Evolutionary conservation across 1,140 invertebrate genomes (phyloP).

Genomic region (Cyclina sinensis): DNA sequence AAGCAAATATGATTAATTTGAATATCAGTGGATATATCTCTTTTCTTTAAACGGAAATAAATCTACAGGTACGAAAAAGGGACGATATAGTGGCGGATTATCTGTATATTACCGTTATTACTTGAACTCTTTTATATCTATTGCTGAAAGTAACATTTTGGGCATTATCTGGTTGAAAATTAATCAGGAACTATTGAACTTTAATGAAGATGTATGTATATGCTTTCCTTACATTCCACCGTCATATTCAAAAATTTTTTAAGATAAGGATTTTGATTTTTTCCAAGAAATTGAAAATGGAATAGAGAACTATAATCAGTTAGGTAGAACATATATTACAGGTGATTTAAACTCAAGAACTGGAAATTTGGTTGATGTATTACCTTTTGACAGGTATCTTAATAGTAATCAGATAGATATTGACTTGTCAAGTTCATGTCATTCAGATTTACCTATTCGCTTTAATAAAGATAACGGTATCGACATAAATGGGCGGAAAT

Average conservation of each 20-base stretch:
- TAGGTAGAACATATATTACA: no score
- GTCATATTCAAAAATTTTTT: background rate
- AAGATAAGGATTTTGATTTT: background rate
- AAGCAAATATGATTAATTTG: background rate
- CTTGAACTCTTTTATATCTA: background rate
- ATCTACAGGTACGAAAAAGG: background rate
- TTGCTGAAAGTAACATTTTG: background rate
- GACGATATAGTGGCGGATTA: no score
- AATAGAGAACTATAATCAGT: no score
- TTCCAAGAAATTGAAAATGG: background rate
- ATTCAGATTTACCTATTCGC: background rate
- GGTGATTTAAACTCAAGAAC: background rate
- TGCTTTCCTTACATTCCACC: background rate
- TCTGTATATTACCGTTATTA: background rate
- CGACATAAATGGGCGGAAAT: background rate
- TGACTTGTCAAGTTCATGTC: background rate
- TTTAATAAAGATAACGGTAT: background rate
- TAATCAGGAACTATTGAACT: background rate
- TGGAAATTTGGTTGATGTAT: background rate
- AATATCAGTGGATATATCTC: background rate
- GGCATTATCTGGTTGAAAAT: slow-evolving; percentile 1
- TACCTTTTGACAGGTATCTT: background rate
- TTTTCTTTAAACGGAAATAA: background rate
- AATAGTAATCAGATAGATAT: background rate
- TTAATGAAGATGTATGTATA: background rate